Base-by-base conservation (phyloP, 2,888 invertebrate species). In the Calephelis perditalis region DNA sequence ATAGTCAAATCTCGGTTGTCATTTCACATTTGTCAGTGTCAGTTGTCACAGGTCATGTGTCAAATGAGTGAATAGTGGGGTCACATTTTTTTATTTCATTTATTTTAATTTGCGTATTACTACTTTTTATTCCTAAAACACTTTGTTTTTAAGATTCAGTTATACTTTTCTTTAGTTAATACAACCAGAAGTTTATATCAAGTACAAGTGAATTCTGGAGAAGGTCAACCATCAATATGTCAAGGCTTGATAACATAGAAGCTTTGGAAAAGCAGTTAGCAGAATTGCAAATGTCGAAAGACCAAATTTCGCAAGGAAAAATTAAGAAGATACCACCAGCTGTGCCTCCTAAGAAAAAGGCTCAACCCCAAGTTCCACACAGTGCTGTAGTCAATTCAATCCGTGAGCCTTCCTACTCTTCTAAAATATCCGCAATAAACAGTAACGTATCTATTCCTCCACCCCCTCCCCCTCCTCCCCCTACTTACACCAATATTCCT, bases 291-390 rank as follows among this genome's bases (percentile, higher is more conserved):
- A 84, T 94, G 77, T 85, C 91, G 58, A 93, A 92, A 68, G 79
- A 85, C 64, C 65, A 73, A 57, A 79, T 74, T 70, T 71, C 73
- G 52, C 66, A 79, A n/a, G 75, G 73, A 62, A 79, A 80, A 77
- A 70, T 79, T 35, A 82, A 90, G 77, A 96, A 95, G 84, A 88
- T 94, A 65, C 95, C 95, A 67, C 96, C 96, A 66, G 94, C 94
- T 60, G 95, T 96, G 62, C 96, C 96, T 56, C 96, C 96, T 9
- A 96, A 96, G 79, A 96, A 95, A 67, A 94, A 93, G 79, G 95
- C 84, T 65, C 84, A 84, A 73, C 88, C 91, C 11, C 84, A 94
- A 94, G 94, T 96, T 72, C 96, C 96, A 65, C 94, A 95, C 74
- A 96, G 96, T 80, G 94, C 94, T 70, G 91, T 92, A 5, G 91